A percentile compares a stretch with the other conserved stretches of the same genome.
phyloP scores from a whole-genome alignment of 2,113 vertebrate genomes.

The Malurus alboscapulatus region DNA sequence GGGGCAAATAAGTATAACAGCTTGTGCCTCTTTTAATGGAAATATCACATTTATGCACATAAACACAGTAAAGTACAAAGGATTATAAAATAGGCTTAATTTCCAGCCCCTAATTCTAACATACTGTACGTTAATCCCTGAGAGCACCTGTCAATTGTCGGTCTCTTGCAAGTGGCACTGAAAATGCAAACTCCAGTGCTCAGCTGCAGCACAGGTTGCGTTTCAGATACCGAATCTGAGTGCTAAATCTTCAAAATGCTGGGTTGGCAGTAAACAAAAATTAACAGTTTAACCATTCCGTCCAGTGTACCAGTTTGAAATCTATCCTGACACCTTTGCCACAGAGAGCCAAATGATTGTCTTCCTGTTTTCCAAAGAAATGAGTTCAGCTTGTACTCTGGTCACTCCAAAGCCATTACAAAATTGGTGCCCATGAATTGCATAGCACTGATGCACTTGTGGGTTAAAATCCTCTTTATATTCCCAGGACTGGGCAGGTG shows the following conservation, averaged over 20 bases:
- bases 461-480: background rate
- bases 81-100: constrained; percentile 37
- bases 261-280: constrained; percentile 25
- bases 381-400: background rate
- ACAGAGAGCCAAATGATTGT: background rate
- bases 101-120: constrained; percentile 8
- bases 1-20: background rate
- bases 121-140: constrained; percentile 49
- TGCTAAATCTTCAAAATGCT: background rate
- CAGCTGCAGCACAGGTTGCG: constrained; percentile 9
- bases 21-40: constrained; percentile 38
- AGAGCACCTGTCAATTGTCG: constrained; percentile 45
- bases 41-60: constrained; percentile 1
- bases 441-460: background rate
- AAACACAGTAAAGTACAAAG: constrained; percentile 25
- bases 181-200: background rate
- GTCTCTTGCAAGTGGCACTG: constrained; percentile 6
- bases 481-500: background rate
- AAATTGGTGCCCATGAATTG: background rate
- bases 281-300: background rate
- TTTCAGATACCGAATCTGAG: background rate
- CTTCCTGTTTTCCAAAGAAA: background rate
- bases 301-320: background rate
- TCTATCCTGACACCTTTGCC: background rate
- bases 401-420: background rate